Evolutionary conservation across 2,888 invertebrate species (phyloP).

Genomic region (Drosophila subsilvestris): DNA sequence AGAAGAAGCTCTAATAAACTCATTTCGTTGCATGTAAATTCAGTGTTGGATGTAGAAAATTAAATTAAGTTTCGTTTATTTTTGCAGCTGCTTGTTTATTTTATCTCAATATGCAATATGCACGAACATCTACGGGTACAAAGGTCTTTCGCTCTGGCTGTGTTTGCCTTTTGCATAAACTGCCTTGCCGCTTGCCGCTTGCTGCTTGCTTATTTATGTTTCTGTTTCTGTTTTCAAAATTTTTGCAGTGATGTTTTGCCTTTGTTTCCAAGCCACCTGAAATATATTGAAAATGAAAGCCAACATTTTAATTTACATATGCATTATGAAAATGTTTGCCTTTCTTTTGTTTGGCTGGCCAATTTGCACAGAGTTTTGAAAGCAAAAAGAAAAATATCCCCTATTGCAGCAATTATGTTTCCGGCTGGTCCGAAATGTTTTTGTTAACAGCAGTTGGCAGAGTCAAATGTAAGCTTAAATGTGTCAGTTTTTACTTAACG

Average conservation of each 20-base stretch:
- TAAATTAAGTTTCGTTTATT: slow-evolving; percentile 43
- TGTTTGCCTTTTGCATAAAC: slow-evolving; percentile 31
- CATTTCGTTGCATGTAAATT: slow-evolving; percentile 71
- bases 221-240: slow-evolving; percentile 14
- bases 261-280: slow-evolving; percentile 50
- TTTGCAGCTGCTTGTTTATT: slow-evolving; percentile 39
- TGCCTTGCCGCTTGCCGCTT: slow-evolving; percentile 15
- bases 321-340: slow-evolving; percentile 22
- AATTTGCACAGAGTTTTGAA: slow-evolving; percentile 11
- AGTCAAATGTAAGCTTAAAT: not conserved
- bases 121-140: not conserved
- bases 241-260: slow-evolving; percentile 33
- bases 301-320: slow-evolving; percentile 37
- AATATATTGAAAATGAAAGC: slow-evolving; percentile 37
- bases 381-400: slow-evolving; percentile 4
- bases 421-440: not conserved
- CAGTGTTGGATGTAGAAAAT: slow-evolving; percentile 30
- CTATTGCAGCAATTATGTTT: slow-evolving; percentile 11
- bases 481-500: not conserved
- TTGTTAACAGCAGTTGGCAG: not conserved
- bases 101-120: slow-evolving; percentile 25
- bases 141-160: slow-evolving; percentile 9
- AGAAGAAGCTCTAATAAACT: slow-evolving; percentile 59
- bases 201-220: slow-evolving; percentile 14
- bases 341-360: slow-evolving; percentile 17